Conservation (phyloP, 2,888 invertebrate species). For the Lepidonotus clava region DNA sequence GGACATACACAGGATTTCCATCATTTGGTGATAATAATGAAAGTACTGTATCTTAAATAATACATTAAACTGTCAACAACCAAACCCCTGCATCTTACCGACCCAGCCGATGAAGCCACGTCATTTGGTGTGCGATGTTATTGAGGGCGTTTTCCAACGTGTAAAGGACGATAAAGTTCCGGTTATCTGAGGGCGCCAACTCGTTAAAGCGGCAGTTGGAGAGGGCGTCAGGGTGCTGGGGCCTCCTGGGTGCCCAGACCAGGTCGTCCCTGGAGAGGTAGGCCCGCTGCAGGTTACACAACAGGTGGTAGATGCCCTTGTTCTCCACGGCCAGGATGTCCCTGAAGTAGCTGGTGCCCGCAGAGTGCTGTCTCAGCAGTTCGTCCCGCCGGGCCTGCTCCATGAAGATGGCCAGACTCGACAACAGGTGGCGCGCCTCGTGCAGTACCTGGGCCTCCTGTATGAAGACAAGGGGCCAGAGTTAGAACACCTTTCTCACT, state of each 20-base stretch:
- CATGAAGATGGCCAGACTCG: slow-evolving; percentile 60
- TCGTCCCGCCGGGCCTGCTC: slow-evolving; percentile 63
- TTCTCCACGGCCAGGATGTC: slow-evolving; percentile 54
- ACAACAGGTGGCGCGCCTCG: slow-evolving; percentile 53
- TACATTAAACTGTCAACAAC: too few species aligned
- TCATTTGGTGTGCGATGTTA: slow-evolving; percentile 56
- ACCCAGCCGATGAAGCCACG: not conserved
- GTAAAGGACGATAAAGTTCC: slow-evolving; percentile 64
- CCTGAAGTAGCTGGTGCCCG: not conserved
- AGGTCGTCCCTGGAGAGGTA: slow-evolving; percentile 30
- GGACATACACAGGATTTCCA: too few species aligned
- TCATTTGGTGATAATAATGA: too few species aligned
- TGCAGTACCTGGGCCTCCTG: slow-evolving; percentile 42
- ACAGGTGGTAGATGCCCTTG: slow-evolving; percentile 60
- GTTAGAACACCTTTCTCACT: too few species aligned
- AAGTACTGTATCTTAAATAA: too few species aligned
- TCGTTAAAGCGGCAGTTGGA: not conserved
- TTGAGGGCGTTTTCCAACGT: slow-evolving; percentile 60
- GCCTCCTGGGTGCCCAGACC: not conserved
- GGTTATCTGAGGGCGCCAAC: slow-evolving; percentile 62
- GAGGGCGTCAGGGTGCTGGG: not conserved
- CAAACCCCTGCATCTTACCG: slow-evolving; percentile 6
- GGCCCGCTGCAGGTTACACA: slow-evolving; percentile 58
- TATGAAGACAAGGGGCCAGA: not conserved
- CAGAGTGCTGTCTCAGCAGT: not conserved